These are phyloP conservation scores for Camponotus pennsylvanicus DNA, from an alignment of 1,140 invertebrate species.

Conservation along the genomic window DNA sequence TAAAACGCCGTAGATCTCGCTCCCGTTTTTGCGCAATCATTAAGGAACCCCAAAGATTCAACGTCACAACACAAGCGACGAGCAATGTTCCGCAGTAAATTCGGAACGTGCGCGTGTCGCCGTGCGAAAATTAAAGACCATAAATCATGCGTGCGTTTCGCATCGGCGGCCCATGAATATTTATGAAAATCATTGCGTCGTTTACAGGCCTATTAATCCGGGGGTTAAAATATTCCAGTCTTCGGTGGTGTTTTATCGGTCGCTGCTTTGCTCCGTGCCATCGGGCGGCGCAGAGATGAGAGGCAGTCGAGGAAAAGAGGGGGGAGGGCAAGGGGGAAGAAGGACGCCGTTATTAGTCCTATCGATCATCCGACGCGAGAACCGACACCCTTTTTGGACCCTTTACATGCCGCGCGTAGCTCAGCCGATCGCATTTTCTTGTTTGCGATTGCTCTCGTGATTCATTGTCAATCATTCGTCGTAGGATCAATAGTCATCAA, in stretches of 20 bases:
- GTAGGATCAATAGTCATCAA: not conserved
- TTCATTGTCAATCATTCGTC: conserved; percentile 32
- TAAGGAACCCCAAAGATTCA: conserved; percentile 40
- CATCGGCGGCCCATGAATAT: conserved; percentile 83
- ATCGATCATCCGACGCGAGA: conserved; percentile 82
- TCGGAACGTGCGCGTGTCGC: conserved; percentile 71
- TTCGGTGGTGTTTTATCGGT: conserved; percentile 82
- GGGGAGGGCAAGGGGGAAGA: not conserved
- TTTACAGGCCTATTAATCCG: conserved; percentile 85
- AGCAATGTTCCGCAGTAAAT: conserved; percentile 66
- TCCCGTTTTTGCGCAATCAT: conserved; percentile 23
- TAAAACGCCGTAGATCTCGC: not conserved
- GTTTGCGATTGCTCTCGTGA: conserved; percentile 18
- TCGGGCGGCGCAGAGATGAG: conserved; percentile 21
- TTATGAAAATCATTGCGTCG: conserved; percentile 84
- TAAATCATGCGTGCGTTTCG: conserved; percentile 78
- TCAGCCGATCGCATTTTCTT: conserved; percentile 46
- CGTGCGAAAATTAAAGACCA: conserved; percentile 78
- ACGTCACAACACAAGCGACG: conserved; percentile 42
- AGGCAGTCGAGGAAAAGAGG: conserved; percentile 4
- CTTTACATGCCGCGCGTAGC: conserved; percentile 47
- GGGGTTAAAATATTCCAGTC: conserved; percentile 82
- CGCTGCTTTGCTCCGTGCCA: conserved; percentile 27
- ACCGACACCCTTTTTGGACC: conserved; percentile 63
- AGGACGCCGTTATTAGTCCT: conserved; percentile 83